These are phyloP conservation scores for Acanthosepion lycidas DNA, from an alignment of 2,888 invertebrate species.

Conservation along the genomic window DNA sequence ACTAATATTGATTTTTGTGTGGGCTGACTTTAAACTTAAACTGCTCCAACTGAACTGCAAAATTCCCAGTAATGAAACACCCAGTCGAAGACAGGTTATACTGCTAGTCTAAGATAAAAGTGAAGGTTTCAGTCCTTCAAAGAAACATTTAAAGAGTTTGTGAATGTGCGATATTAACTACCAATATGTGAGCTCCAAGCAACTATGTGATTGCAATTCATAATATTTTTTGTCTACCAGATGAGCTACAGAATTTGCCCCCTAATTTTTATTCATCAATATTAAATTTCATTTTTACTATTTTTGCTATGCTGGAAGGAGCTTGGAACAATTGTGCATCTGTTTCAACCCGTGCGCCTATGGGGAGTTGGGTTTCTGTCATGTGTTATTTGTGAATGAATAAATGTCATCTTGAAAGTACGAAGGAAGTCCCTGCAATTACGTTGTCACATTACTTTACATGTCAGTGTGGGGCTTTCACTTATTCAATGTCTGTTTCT, in stretches of 20 bases:
- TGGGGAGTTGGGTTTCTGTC: conserved; percentile 43
- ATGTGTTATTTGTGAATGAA: conserved; percentile 4
- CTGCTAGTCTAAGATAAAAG: too few relatives aligned
- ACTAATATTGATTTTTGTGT: too few relatives aligned
- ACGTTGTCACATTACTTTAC: conserved; percentile 34
- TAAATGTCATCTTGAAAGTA: conserved; percentile 39
- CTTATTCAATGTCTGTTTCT: conserved; percentile 49
- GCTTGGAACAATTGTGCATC: not conserved
- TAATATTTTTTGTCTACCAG: too few relatives aligned
- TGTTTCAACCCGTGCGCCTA: not conserved
- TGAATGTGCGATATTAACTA: too few relatives aligned
- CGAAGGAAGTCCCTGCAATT: not conserved
- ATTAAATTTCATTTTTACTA: conserved; percentile 11
- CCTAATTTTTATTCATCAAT: not conserved
- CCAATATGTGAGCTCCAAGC: too few relatives aligned
- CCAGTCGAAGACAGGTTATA: too few relatives aligned
- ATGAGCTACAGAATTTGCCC: too few relatives aligned
- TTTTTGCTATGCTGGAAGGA: not conserved
- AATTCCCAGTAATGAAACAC: too few relatives aligned
- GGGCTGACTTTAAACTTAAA: too few relatives aligned
- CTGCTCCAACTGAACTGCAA: too few relatives aligned
- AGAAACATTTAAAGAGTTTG: too few relatives aligned
- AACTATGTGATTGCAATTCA: too few relatives aligned
- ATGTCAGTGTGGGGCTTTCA: conserved; percentile 43
- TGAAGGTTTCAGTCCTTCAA: not conserved